phyloP scores from a whole-genome alignment of 1,140 invertebrate species.

The Lepidurus arcticus region DNA sequence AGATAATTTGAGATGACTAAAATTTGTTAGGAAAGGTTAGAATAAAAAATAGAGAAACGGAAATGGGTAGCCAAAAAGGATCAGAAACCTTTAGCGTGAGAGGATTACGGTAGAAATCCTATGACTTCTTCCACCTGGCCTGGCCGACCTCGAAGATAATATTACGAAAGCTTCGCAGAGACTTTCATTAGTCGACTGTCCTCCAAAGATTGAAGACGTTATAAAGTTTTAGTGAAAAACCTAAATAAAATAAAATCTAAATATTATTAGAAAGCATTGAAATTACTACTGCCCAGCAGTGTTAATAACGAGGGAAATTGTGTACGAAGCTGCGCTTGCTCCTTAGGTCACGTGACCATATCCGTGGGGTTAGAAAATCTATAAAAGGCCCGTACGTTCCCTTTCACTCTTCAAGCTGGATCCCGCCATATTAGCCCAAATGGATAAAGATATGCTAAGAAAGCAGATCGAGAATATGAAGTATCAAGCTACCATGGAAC shows the following conservation, averaged over 20 bases:
- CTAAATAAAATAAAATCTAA: too few species aligned
- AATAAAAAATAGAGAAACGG: not conserved
- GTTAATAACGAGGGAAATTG: too few species aligned
- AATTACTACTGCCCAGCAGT: too few species aligned
- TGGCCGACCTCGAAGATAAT: not conserved
- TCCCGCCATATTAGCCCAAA: conserved; percentile 83
- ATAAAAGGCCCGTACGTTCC: conserved; percentile 30
- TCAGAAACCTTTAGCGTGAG: not conserved
- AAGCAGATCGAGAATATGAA: conserved; percentile 97
- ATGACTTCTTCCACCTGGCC: conserved; percentile 14
- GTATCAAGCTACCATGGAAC: conserved; percentile 90
- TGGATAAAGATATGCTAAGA: conserved; percentile 94
- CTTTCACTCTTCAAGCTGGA: conserved; percentile 57
- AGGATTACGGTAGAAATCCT: conserved; percentile 15
- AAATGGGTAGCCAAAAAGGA: not conserved
- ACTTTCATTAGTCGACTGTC: not conserved
- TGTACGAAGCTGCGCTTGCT: not conserved
- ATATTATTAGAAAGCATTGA: too few species aligned
- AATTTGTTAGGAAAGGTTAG: not conserved
- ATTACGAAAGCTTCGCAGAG: not conserved
- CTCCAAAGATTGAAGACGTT: conserved; percentile 13
- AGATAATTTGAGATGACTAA: too few species aligned
- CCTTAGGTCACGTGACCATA: not conserved
- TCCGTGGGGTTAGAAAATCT: not conserved
- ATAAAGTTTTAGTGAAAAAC: too few species aligned